Conservation (phyloP, 2,113 vertebrate species). For the Columba livia region DNA sequence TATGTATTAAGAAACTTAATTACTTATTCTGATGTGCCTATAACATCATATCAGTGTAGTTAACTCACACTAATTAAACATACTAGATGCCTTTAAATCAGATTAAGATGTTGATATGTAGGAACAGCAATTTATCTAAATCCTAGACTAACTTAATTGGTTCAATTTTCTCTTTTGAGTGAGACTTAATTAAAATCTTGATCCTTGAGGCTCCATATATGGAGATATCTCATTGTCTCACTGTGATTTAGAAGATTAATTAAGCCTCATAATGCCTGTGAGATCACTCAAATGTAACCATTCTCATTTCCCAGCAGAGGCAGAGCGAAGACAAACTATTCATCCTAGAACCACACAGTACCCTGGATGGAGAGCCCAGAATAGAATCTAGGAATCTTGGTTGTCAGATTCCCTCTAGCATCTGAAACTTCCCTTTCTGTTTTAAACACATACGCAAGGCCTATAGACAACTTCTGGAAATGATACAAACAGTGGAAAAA, state of each 20-base stretch:
- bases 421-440: background rate
- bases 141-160: background rate
- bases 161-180: background rate
- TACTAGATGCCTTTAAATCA: background rate
- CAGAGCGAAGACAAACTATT: background rate
- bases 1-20: background rate
- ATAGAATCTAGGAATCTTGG: background rate
- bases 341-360: background rate
- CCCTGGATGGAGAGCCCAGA: background rate
- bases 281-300: background rate
- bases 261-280: background rate
- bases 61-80: background rate
- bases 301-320: background rate
- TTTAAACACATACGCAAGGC: background rate
- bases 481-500: background rate
- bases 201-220: background rate
- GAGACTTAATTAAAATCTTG: slow-evolving; percentile 3
- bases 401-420: background rate
- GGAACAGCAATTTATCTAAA: background rate
- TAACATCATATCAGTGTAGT: background rate
- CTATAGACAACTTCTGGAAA: background rate
- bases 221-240: background rate
- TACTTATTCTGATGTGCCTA: background rate
- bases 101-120: background rate
- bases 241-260: background rate